Base-by-base conservation (phyloP, 1,140 invertebrate genomes). In the Andrena cerasifolii region DNA sequence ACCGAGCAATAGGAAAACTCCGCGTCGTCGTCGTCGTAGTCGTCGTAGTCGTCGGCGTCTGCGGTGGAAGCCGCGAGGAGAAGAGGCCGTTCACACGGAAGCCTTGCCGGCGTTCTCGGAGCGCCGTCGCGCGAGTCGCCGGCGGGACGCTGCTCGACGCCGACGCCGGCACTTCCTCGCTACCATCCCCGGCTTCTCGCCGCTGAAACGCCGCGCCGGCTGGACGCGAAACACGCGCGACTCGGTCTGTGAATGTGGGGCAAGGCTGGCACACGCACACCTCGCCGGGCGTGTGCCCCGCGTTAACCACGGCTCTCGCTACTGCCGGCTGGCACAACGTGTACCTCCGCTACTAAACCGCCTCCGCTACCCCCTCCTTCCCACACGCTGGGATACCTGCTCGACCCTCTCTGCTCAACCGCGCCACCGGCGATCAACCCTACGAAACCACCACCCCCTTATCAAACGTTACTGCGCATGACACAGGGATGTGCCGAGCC, bases 241-340 rank as follows among this genome's bases (percentile, higher is more conserved):
- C 49, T 58, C 66, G 40, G 12, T 24, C 36, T 4, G 36, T 14
- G 77, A 73, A 79, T 74, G 61, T 74, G 62, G 59, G 45, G 58
- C 45, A 67, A 79, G 51, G 36, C 43, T 56, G 67, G 45, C 73
- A 72, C 68, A 61, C 76, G 40, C 66, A 59, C 72, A 78, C 58
- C 47, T 51, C 49, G 40, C 67, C 33, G n/a, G 72, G 66, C 62
- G 83, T 79, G 81, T 90, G 88, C 89, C 87, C 90, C 89, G 89
- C 87, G 86, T 88, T 84, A 80, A 88, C 87, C 90, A 91, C 90
- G 90, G 89, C 90, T 84, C 82, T 89, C 85, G 86, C 89, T 91
- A 92, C 91, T 91, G 89, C 89, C 90, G 89, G 90, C 90, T 91
- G 89, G 81, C 88, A 89, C 90, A 91, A 92, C 91, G 91, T 92